Base-by-base conservation (phyloP, 2,888 invertebrate species). In the Drosophila formosana region DNA sequence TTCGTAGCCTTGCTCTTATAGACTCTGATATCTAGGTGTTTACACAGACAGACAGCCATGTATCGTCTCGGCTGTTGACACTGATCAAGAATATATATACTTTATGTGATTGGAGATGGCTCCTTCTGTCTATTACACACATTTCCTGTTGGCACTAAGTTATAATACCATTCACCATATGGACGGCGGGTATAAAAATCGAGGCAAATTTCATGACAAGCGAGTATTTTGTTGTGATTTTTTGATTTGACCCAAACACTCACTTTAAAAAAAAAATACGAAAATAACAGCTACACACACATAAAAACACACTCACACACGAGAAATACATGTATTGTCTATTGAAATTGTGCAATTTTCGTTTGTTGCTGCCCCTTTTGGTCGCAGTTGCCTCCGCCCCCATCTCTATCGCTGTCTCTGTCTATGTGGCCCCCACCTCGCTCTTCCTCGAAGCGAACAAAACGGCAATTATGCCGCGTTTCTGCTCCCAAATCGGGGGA, bases 391-490 rank as follows among this genome's bases (percentile, higher is more conserved):
- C 57, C 41, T 32, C 13, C 18, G 9, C 18, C 41, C 26, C 8
- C 39, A 3, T 1, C 30, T 30, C 53, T 25, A 23, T 5, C 43
- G 37, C 62, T 32, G 3, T 62, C 45, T 66, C 58, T 53, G 34
- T 34, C 57, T 62, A 43, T 5, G 39, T 18, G 13, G 41, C 62
- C 51, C 49, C 49, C 7, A 45, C 64, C 13, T 39, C 49, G 13
- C 18, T 9, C 25, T 18, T 41, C 7, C 11, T 32, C 47, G 57
- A 60, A 69, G 23, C 81, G 70, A 81, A 83, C 85, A 82, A 86
- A 89, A 85, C 80, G 89, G 89, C 86, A 87, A 87, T 87, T 87
- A 87, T 87, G 86, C 88, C 82, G 89, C 88, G 82, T 76, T 78
- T 78, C 78, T 80, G 84, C 87, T 88, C 76, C 70, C 87, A 87